Base-by-base conservation (phyloP, 2,888 invertebrate species). In the Troides oblongomaculatus region DNA sequence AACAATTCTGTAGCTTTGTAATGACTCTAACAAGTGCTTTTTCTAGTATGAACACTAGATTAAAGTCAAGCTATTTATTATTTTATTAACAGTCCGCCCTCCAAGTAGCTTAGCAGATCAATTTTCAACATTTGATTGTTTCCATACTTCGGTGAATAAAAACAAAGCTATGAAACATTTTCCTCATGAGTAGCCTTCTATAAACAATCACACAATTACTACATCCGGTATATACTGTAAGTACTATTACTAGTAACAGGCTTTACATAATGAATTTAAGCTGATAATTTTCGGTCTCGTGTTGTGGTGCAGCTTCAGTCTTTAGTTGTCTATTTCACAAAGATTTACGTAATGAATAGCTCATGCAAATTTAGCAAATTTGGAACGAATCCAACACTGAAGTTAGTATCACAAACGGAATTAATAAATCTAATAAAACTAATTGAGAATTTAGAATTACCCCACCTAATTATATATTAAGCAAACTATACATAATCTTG, bases 261-360 rank as follows among this genome's bases (percentile, higher is more conserved):
- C 10, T 21, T 21, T 57, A 57, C 21, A 5, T 57, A 21, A 57
- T 57, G 10, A 6, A 30, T 65, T 65, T 65, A 59, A 65, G 59
- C 59, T 59, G 58, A 59, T 59, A 65, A 65, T 46, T 59, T 65
- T 65, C 58, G 59, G 65, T 59, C 59, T 65, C 65, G 59, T 65
- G 65, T 65, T 65, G 65, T 39, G 65, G 65, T 57, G 25, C 25
- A 60, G 17, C 59, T 65, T 46, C 65, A 59, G 65, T 65, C 65
- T 65, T 59, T 65, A 65, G 65, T 65, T 65, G 65, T 59, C 65
- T 65, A 65, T 65, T 65, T 65, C 30, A 59, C 65, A 65, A 59
- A 65, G 65, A 65, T 65, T 65, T 65, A 65, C 65, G 65, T 65
- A 65, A 60, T 65, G 59, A 58, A 65, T 65, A 65, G 65, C 65